A percentile compares a stretch with the other conserved stretches of the same genome.
Conservation (phyloP, 2,113 vertebrate genomes). For the Apteryx mantelli region DNA sequence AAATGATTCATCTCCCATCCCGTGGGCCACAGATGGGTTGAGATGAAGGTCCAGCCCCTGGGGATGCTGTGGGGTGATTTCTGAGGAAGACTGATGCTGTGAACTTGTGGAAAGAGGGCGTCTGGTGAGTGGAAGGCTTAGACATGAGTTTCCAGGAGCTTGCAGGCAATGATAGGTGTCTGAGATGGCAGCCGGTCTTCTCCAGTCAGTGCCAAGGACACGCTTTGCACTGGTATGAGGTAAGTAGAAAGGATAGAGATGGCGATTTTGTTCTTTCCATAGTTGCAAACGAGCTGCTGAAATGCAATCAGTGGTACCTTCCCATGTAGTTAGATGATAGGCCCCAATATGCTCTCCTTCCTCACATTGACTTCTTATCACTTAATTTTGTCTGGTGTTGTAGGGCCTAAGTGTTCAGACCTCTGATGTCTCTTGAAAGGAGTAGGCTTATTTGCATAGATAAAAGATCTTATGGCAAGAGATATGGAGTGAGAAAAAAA, state of each 20-base stretch:
- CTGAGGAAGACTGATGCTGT: background rate
- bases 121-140: background rate
- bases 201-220: background rate
- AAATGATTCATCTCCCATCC: background rate
- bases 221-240: background rate
- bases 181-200: background rate
- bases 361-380: background rate
- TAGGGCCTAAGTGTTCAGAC: background rate
- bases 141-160: background rate
- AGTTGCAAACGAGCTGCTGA: background rate
- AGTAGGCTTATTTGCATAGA: background rate
- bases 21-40: background rate
- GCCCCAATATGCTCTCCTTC: background rate
- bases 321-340: background rate
- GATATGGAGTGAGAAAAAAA: background rate
- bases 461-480: background rate
- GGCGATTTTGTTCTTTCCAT: background rate
- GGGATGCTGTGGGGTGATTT: background rate
- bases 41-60: background rate
- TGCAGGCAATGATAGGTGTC: background rate
- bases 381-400: background rate
- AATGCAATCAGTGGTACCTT: background rate
- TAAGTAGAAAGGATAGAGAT: background rate
- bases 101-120: background rate
- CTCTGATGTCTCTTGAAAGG: background rate